A percentile compares a stretch with the other conserved stretches of the same genome.
phyloP scores from a whole-genome alignment of 2,888 invertebrate species.

The Drosophila recens region DNA sequence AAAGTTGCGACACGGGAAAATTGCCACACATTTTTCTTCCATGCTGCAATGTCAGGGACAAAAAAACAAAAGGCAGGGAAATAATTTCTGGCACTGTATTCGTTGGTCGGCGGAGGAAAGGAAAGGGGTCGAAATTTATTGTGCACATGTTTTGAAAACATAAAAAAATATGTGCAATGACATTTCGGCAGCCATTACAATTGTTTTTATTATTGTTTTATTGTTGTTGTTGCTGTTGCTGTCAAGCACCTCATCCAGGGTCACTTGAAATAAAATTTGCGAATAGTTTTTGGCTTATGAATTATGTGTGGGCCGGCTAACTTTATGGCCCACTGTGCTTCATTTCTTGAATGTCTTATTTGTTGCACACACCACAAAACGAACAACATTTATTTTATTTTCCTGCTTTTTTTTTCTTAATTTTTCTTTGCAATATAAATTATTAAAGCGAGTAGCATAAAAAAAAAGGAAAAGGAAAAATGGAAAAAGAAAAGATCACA shows the following conservation, averaged over 20 bases:
- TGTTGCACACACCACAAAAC: slow-evolving; percentile 24
- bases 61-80: slow-evolving; percentile 45
- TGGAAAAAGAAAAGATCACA: slow-evolving; percentile 37
- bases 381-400: slow-evolving; percentile 13
- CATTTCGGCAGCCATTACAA: slow-evolving; percentile 46
- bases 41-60: slow-evolving; percentile 72
- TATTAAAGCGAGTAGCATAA: slow-evolving; percentile 61
- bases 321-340: slow-evolving; percentile 64
- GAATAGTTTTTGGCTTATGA: slow-evolving; percentile 67
- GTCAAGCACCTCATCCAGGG: slow-evolving; percentile 74
- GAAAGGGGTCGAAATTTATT: slow-evolving; percentile 47
- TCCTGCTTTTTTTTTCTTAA: slow-evolving; percentile 32
- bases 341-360: slow-evolving; percentile 41
- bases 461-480: slow-evolving; percentile 24
- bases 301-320: slow-evolving; percentile 60
- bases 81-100: slow-evolving; percentile 62
- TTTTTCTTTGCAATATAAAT: slow-evolving; percentile 60
- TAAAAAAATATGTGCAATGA: slow-evolving; percentile 51
- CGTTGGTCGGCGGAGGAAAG: not conserved
- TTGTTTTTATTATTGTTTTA: slow-evolving; percentile 36
- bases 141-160: slow-evolving; percentile 66
- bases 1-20: slow-evolving; percentile 31
- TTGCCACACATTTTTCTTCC: slow-evolving; percentile 30
- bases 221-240: slow-evolving; percentile 50
- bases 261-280: slow-evolving; percentile 45